Conservation (phyloP, 2,888 invertebrate genomes). For the Pandemis corylana region DNA sequence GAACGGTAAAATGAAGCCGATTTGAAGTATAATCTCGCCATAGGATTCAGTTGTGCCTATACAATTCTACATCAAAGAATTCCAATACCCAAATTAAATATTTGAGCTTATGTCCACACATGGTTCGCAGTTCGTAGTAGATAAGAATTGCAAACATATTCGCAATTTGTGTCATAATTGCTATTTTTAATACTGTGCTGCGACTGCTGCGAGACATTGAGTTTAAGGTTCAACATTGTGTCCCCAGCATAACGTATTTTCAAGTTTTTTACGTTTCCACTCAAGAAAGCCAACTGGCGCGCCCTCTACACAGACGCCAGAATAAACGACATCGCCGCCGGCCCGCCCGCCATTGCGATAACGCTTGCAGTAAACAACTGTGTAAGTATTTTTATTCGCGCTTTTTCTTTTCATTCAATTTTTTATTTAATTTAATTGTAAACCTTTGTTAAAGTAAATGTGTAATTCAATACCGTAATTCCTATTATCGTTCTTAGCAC, state of each 20-base stretch:
- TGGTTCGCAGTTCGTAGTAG: too few relatives aligned
- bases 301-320: slow-evolving; percentile 82
- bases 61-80: too few relatives aligned
- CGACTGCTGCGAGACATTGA: not conserved
- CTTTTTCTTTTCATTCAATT: slow-evolving; percentile 31
- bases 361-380: slow-evolving; percentile 77
- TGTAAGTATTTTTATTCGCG: slow-evolving; percentile 65
- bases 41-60: too few relatives aligned
- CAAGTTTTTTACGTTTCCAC: slow-evolving; percentile 5
- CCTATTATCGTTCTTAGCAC: slow-evolving; percentile 13
- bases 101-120: too few relatives aligned
- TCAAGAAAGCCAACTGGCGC: slow-evolving; percentile 49
- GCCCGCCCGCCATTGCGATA: slow-evolving; percentile 65
- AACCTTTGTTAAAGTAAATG: slow-evolving; percentile 34
- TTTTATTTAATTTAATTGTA: slow-evolving; percentile 46
- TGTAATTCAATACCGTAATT: slow-evolving; percentile 32
- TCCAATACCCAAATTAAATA: too few relatives aligned
- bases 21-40: too few relatives aligned
- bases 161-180: too few relatives aligned
- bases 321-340: slow-evolving; percentile 61
- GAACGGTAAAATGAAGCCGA: too few relatives aligned
- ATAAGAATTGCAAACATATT: too few relatives aligned
- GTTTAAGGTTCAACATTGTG: not conserved
- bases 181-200: too few relatives aligned
- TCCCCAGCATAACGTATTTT: not conserved